Conservation (phyloP, 2,888 invertebrate genomes). For the Agelastica alni region DNA sequence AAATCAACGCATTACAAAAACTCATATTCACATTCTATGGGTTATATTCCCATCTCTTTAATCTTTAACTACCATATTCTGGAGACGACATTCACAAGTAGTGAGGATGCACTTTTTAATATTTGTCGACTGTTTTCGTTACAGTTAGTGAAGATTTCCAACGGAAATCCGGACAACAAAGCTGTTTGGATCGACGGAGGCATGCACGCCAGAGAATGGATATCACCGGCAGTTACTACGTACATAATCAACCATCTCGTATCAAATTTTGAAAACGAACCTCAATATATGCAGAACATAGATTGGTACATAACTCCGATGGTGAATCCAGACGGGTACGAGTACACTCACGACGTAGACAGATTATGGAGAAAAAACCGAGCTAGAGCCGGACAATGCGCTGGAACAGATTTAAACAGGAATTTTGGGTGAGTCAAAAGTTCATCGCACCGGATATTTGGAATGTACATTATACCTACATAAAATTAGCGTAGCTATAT, state of each 20-base stretch:
- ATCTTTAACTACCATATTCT: too few relatives aligned
- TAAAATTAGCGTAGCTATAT: too few relatives aligned
- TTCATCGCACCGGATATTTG: too few relatives aligned
- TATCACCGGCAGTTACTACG: conserved; percentile 77
- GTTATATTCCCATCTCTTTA: too few relatives aligned
- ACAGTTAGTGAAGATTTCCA: conserved; percentile 64
- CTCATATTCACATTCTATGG: too few relatives aligned
- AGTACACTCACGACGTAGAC: conserved; percentile 78
- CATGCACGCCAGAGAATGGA: conserved; percentile 91
- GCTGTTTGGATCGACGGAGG: conserved; percentile 68
- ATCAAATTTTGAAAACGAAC: conserved; percentile 67
- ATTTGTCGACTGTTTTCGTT: too few relatives aligned
- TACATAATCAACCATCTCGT: conserved; percentile 74
- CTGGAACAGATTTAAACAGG: conserved; percentile 82
- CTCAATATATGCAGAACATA: conserved; percentile 72
- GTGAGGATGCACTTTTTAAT: too few relatives aligned
- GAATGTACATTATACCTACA: too few relatives aligned
- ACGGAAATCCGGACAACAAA: conserved; percentile 60
- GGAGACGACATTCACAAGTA: too few relatives aligned
- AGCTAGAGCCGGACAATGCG: conserved; percentile 64
- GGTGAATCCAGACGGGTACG: conserved; percentile 86
- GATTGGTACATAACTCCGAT: conserved; percentile 83
- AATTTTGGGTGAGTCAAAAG: conserved; percentile 78
- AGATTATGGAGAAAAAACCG: conserved; percentile 85
- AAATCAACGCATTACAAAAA: too few relatives aligned